A percentile compares a stretch with the other conserved stretches of the same genome.
These are phyloP conservation scores for Sphecodes monilicornis DNA, from an alignment of 2,888 invertebrate species.

Conservation along the genomic window DNA sequence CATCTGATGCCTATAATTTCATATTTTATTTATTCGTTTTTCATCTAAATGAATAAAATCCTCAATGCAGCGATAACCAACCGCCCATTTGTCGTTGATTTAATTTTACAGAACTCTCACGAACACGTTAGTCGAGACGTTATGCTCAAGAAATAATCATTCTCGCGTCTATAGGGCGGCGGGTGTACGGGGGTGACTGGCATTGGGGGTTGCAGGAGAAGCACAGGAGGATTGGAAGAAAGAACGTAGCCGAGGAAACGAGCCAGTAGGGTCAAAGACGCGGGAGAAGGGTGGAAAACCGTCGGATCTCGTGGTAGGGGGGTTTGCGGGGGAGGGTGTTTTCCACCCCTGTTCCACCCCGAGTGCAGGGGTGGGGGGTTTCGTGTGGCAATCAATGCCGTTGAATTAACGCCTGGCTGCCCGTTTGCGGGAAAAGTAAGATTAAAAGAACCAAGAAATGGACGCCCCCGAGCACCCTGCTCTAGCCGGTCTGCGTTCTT, in stretches of 20 bases:
- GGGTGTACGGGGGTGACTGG: constrained; percentile 15
- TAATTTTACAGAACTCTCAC: constrained; percentile 43
- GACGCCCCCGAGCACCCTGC: constrained; percentile 76
- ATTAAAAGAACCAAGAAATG: constrained; percentile 84
- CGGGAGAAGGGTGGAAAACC: constrained; percentile 55
- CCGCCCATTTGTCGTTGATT: not conserved
- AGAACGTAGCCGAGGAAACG: constrained; percentile 67
- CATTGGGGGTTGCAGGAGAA: not conserved
- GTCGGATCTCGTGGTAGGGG: constrained; percentile 53
- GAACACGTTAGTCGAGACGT: constrained; percentile 50
- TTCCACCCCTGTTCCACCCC: constrained; percentile 44
- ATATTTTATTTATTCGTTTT: too few species aligned
- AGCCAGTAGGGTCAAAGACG: constrained; percentile 54
- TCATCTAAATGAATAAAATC: too few species aligned
- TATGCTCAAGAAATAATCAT: constrained; percentile 66
- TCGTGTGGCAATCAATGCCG: constrained; percentile 84
- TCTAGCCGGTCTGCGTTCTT: constrained; percentile 17
- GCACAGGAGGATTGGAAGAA: not conserved
- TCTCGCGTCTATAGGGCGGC: constrained; percentile 29
- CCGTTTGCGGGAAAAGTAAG: constrained; percentile 83
- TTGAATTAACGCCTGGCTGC: constrained; percentile 84
- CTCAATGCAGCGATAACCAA: too few species aligned
- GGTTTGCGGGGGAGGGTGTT: constrained; percentile 29
- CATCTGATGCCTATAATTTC: too few species aligned
- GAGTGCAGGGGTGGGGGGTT: constrained; percentile 70